Conservation (phyloP, 2,113 vertebrate genomes). For the Sminthopsis crassicaudata region DNA sequence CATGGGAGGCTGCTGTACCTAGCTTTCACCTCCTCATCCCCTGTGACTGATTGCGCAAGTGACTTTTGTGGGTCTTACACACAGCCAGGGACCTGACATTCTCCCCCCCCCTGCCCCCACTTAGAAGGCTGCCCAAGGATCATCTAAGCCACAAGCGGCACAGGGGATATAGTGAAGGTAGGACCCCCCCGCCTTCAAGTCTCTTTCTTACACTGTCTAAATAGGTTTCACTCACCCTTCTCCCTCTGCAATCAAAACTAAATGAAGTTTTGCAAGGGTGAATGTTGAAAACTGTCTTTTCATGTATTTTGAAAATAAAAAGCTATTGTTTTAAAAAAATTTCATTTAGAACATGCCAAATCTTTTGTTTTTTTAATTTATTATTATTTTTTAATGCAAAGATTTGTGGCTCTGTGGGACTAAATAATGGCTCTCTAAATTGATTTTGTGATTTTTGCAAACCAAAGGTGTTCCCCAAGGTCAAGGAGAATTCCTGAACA, state of each 20-base stretch:
- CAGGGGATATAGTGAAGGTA: background rate
- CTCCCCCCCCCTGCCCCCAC: background rate
- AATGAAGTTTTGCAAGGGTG: too few species aligned
- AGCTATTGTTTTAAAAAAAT: too few species aligned
- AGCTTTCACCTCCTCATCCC: too few species aligned
- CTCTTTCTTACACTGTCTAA: background rate
- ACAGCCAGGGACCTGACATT: too few species aligned
- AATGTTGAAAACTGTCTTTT: too few species aligned
- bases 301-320: too few species aligned
- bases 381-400: background rate
- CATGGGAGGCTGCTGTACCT: too few species aligned
- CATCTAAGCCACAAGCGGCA: background rate
- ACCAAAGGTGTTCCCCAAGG: background rate
- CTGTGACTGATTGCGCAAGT: too few species aligned
- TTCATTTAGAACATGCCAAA: background rate
- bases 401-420: background rate
- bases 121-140: background rate
- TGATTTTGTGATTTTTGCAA: background rate
- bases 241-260: background rate
- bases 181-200: background rate
- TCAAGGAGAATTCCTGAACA: background rate
- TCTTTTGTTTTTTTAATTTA: background rate
- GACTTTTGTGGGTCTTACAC: too few species aligned
- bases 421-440: background rate
- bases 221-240: background rate